Conservation (phyloP, 2,888 invertebrate species). For the Drosophila paramelanica region DNA sequence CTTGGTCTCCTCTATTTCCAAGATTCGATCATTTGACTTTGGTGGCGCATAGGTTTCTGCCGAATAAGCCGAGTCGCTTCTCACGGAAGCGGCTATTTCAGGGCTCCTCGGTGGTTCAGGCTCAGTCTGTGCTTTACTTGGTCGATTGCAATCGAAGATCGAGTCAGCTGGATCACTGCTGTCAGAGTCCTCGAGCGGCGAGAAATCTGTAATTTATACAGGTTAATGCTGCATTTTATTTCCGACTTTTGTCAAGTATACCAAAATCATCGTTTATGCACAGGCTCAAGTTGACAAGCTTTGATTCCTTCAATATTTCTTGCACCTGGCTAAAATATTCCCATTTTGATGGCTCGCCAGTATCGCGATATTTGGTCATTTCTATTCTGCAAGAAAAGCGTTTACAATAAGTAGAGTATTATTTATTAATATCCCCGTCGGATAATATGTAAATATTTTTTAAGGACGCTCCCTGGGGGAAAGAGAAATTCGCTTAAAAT, state of each 20-base stretch:
- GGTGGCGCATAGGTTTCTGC: not conserved
- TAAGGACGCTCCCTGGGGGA: no score
- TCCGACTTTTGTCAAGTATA: not conserved
- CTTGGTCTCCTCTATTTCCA: constrained; percentile 30
- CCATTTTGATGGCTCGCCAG: constrained; percentile 44
- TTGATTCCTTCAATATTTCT: constrained; percentile 36
- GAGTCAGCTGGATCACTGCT: constrained; percentile 1
- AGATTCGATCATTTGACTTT: not conserved
- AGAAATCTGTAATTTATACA: constrained; percentile 22
- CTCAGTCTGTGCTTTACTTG: not conserved
- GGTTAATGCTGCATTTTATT: not conserved
- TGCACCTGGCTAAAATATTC: constrained; percentile 46
- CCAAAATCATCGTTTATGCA: constrained; percentile 34
- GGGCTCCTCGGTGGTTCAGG: not conserved
- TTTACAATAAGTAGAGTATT: no score
- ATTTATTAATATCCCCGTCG: no score
- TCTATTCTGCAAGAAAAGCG: constrained; percentile 36
- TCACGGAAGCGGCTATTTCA: not conserved
- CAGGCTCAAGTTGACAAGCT: constrained; percentile 10
- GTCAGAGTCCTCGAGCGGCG: constrained; percentile 23
- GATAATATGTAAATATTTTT: no score
- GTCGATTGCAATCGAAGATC: not conserved
- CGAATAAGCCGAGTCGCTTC: not conserved
- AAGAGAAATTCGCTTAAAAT: no score
- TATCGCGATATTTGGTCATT: constrained; percentile 3